Evolutionary conservation across 1,140 invertebrate species (phyloP).

Genomic region (Diachasmimorpha longicaudata): DNA sequence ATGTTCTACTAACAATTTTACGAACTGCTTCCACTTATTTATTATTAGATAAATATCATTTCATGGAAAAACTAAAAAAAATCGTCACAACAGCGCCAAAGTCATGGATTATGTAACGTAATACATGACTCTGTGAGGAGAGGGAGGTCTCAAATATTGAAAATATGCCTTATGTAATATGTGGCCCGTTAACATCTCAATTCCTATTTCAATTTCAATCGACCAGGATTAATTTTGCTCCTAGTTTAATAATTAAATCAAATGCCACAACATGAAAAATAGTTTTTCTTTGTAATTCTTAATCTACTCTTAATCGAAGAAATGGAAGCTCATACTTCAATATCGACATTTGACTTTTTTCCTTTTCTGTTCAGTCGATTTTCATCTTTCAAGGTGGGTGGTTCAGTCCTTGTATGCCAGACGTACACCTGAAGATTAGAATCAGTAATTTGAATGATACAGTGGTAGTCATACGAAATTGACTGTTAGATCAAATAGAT

Average conservation of each 20-base stretch:
- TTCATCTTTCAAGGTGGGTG: constrained; percentile 75
- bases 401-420: constrained; percentile 96
- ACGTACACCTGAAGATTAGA: constrained; percentile 75
- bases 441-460: constrained; percentile 9
- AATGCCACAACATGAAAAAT: background rate
- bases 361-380: constrained; percentile 65
- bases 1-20: no score
- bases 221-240: background rate
- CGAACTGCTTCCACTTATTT: no score
- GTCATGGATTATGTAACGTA: no score
- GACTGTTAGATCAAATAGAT: background rate
- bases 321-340: constrained; percentile 72
- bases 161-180: background rate
- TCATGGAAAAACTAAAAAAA: no score
- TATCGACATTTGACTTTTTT: constrained; percentile 70
- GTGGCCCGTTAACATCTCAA: background rate
- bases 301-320: constrained; percentile 7
- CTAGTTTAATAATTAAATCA: background rate
- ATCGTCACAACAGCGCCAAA: no score
- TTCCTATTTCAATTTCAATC: background rate
- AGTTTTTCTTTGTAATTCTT: background rate
- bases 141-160: background rate
- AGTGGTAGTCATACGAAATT: background rate
- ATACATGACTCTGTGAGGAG: background rate
- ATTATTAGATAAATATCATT: no score